Evolutionary conservation across 2,113 vertebrate species (phyloP), one percentile per base, ranked within the genome.

Genomic region (Perognathus longimembris): DNA sequence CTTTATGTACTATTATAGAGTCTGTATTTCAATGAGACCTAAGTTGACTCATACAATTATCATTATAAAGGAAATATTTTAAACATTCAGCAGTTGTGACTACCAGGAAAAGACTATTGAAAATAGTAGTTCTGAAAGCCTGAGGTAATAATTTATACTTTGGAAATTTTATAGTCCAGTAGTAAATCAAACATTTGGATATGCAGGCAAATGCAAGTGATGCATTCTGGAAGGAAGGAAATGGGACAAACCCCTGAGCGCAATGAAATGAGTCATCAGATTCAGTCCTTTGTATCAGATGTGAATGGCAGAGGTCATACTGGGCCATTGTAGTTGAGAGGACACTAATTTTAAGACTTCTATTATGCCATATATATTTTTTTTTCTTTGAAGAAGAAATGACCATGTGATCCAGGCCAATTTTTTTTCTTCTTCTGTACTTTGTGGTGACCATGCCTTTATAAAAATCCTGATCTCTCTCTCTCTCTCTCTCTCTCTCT

Each of bases 41-140:
- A n/a, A 61, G 11, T 94, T 76, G 83, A 77, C 84, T 91, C 50
- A 45, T 67, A n/a, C 54, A 3, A 6, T 80, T 85, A 38, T 59
- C 2, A 63, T 28, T 61, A 18, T 26, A 24, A 32, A 22, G 32
- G 7, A 26, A 81, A 74, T 11, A 50, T 1, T 28, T 42, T 34
- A 61, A 61, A 61, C 77, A 64, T 50, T 59, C 6, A 32, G 50
- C 63, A 69, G 21, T 21, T 69, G 4, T 42, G 66, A n/a, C 0
- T 67, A 34, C 17, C 12, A n/a, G 30, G 9, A 61, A 80, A 92
- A 63, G 5, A 66, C n/a, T 34, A 6, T 0, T 63, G 3, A 9
- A 70, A 82, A 32, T 0, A 40, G 9, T 22, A 67, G 30, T 14
- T 74, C 22, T 57, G 22, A 42, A 20, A 36, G 17, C 64, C 50